Conservation (phyloP, 2,113 vertebrate species). For the Epinephelus moara region DNA sequence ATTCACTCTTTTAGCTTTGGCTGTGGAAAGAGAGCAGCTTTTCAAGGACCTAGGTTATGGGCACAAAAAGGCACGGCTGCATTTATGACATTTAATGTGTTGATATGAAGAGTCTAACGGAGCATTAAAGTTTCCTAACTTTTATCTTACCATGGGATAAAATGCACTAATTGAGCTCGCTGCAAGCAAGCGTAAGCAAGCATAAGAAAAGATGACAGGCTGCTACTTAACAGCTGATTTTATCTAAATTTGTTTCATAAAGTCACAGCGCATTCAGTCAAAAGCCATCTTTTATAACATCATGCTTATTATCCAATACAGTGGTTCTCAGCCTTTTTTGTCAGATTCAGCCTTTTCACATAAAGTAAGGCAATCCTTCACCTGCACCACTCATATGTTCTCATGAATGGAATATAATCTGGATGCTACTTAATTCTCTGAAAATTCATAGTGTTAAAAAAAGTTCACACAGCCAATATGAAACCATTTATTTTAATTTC, state of each 20-base stretch:
- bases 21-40: slow-evolving; percentile 46
- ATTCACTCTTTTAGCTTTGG: slow-evolving; percentile 37
- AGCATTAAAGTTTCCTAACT: slow-evolving; percentile 34
- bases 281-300: not conserved
- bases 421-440: not conserved
- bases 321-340: not conserved
- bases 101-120: slow-evolving; percentile 31
- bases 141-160: slow-evolving; percentile 35
- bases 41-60: slow-evolving; percentile 43
- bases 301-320: not conserved
- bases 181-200: not conserved
- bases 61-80: slow-evolving; percentile 13
- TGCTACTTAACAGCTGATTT: slow-evolving; percentile 18
- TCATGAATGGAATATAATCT: not conserved
- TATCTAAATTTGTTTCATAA: not conserved
- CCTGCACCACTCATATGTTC: not conserved
- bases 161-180: slow-evolving; percentile 19
- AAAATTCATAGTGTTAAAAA: not conserved
- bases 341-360: not conserved
- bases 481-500: not conserved
- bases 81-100: slow-evolving; percentile 38
- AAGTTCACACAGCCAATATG: not conserved
- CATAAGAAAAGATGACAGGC: slow-evolving; percentile 4
- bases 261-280: not conserved
- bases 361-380: not conserved